Evolutionary conservation across 2,888 invertebrate species (phyloP), one percentile per base, ranked within the genome.

Genomic region (Chrysotoxum bicinctum): DNA sequence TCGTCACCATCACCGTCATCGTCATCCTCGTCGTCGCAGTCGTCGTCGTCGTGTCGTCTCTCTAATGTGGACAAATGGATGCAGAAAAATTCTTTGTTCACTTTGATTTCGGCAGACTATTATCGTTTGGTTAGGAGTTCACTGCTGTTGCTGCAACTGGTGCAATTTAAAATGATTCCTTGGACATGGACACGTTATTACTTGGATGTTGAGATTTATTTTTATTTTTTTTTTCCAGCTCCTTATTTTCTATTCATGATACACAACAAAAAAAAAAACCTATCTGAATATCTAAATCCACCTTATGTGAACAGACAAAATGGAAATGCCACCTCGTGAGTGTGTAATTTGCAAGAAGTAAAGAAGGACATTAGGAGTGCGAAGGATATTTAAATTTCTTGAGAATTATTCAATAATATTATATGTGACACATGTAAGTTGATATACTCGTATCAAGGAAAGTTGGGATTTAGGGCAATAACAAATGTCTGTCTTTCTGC

Each of bases 11-110:
- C 62, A 1, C 43, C 16, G 32, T 58, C n/a, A n/a, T n/a, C n/a
- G n/a, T n/a, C n/a, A n/a, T n/a, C n/a, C n/a, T n/a, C 35, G 9
- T 32, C 56, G 7, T 64, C 26, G 40, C 43, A 40, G 1, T 60
- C 26, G n/a, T 26, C 64, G 14, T 66, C 35, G 66, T 76, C 40
- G 26, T 43, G 30, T 64, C 35, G 66, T 72, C 40, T 45, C 40
- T 58, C 83, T 79, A 79, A 79, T 79, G 56, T 83, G 78, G 50
- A 72, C 81, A 64, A 82, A 72, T 26, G 54, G 80, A 75, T 74
- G 69, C 58, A 64, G 70, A 64, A 48, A 19, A 62, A 76, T 72
- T 82, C 76, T 77, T 72, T 82, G 77, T 76, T 76, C 76, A 72
- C 81, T 76, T 58, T 77, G 81, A 82, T 82, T 82, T 76, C 66